A percentile compares a stretch with the other conserved stretches of the same genome.
Conservation (phyloP, 2,888 invertebrate genomes). For the Eupelmus urozonus region DNA sequence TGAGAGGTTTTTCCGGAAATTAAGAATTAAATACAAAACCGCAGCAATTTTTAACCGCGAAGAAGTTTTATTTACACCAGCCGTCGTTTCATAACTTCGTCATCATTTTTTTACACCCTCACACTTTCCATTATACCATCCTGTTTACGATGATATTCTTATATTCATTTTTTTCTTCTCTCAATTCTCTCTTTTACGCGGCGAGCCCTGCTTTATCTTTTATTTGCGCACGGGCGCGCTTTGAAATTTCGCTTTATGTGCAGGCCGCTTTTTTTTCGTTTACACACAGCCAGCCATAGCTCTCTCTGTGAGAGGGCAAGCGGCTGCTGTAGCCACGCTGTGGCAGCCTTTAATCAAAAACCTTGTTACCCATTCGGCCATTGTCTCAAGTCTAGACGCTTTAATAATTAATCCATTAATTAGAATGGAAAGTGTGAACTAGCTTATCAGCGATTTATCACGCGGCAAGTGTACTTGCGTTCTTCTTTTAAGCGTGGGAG, state of each 20-base stretch:
- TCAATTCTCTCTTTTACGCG: slow-evolving; percentile 13
- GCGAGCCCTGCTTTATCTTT: not conserved
- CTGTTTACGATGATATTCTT: not conserved
- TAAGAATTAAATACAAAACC: too few relatives aligned
- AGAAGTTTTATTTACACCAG: too few relatives aligned
- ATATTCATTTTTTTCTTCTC: slow-evolving; percentile 14
- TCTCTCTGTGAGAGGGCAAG: not conserved
- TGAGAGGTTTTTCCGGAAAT: too few relatives aligned
- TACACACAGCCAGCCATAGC: not conserved
- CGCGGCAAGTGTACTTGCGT: not conserved
- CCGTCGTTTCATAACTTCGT: too few relatives aligned
- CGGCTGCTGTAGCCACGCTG: too few relatives aligned
- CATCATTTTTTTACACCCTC: not conserved
- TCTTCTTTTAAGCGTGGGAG: too few relatives aligned
- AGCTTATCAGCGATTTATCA: slow-evolving; percentile 5
- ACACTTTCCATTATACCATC: not conserved
- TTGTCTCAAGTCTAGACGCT: slow-evolving; percentile 24
- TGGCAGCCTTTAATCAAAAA: slow-evolving; percentile 40
- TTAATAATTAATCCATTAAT: slow-evolving; percentile 35
- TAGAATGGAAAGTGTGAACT: slow-evolving; percentile 1
- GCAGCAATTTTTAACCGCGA: too few relatives aligned
- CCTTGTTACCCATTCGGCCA: slow-evolving; percentile 34
- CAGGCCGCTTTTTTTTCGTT: not conserved
- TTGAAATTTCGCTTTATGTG: slow-evolving; percentile 32
- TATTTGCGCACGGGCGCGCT: slow-evolving; percentile 24